Conservation (phyloP, 1,140 invertebrate genomes). For the Conopomorpha cramerella region DNA sequence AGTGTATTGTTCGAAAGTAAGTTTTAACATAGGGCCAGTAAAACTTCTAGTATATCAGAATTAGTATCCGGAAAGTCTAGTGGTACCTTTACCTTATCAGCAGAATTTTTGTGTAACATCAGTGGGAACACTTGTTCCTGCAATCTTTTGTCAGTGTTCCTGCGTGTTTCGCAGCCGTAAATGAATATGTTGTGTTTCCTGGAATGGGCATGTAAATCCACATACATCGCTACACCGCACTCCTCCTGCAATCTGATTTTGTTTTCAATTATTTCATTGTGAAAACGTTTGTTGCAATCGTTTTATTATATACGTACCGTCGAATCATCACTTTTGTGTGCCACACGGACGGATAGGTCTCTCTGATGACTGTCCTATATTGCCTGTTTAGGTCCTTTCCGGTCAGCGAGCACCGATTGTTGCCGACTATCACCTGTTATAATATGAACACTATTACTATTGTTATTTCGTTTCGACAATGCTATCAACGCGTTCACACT, state of each 20-base stretch:
- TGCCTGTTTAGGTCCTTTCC: constrained; percentile 88
- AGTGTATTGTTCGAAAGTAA: too few species aligned
- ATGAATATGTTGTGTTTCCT: constrained; percentile 94
- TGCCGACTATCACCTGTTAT: constrained; percentile 79
- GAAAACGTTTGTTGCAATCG: not conserved
- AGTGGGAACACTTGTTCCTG: constrained; percentile 90
- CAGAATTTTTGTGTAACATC: constrained; percentile 90
- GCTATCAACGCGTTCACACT: too few species aligned
- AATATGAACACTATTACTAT: too few species aligned
- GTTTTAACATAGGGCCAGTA: too few species aligned
- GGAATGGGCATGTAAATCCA: constrained; percentile 95
- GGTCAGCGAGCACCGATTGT: constrained; percentile 85
- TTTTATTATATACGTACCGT: constrained; percentile 59
- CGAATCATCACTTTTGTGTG: constrained; percentile 88
- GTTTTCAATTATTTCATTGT: constrained; percentile 7
- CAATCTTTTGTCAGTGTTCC: constrained; percentile 74
- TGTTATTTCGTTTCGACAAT: too few species aligned
- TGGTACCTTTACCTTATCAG: constrained; percentile 85
- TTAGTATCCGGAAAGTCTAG: too few species aligned
- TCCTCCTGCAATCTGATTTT: constrained; percentile 80
- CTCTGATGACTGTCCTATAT: constrained; percentile 85
- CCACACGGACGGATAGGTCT: constrained; percentile 92
- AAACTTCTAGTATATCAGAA: constrained; percentile 2
- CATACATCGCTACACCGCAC: constrained; percentile 90
- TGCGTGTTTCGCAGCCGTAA: constrained; percentile 92